Percentiles rank a stretch among this genome's conserved stretches.
phyloP scores from a whole-genome alignment of 2,888 invertebrate species.

The Trachelus troglodyta region DNA sequence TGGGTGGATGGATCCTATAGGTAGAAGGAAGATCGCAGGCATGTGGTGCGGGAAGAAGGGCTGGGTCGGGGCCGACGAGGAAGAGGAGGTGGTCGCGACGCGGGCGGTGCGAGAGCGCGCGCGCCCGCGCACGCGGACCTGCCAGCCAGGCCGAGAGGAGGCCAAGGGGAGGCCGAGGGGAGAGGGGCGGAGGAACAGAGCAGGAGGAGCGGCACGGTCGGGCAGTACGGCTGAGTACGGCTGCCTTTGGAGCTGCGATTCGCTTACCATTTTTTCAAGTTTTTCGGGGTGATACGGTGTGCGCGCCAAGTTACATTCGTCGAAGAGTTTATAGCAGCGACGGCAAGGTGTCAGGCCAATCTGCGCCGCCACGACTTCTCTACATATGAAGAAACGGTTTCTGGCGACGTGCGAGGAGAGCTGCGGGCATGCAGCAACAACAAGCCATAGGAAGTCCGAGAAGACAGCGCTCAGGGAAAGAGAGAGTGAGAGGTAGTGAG shows the following conservation, averaged over 20 bases:
- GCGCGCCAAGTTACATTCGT: slow-evolving; percentile 17
- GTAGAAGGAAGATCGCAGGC: background rate
- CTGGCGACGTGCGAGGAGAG: background rate
- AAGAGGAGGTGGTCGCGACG: background rate
- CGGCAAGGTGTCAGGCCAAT: background rate
- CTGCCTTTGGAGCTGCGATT: slow-evolving; percentile 67
- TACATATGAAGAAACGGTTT: background rate
- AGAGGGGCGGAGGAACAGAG: background rate
- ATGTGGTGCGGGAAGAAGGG: background rate
- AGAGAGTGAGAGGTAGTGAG: background rate
- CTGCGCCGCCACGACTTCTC: background rate
- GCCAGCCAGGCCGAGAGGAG: slow-evolving; percentile 13
- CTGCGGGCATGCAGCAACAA: background rate
- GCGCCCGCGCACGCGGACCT: slow-evolving; percentile 12
- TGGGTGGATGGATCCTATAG: background rate
- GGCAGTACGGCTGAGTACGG: slow-evolving; percentile 29
- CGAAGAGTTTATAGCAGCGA: background rate
- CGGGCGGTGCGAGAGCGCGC: slow-evolving; percentile 18
- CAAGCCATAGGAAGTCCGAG: background rate
- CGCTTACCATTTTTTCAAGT: slow-evolving; percentile 60
- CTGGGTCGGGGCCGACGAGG: background rate
- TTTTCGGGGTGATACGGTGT: slow-evolving; percentile 30
- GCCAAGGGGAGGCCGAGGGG: background rate
- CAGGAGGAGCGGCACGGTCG: background rate
- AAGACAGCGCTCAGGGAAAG: background rate